Percentiles rank a stretch among this genome's conserved stretches.
These are phyloP conservation scores for Callitettix versicolor DNA, from an alignment of 1,140 invertebrate species.

Conservation along the genomic window DNA sequence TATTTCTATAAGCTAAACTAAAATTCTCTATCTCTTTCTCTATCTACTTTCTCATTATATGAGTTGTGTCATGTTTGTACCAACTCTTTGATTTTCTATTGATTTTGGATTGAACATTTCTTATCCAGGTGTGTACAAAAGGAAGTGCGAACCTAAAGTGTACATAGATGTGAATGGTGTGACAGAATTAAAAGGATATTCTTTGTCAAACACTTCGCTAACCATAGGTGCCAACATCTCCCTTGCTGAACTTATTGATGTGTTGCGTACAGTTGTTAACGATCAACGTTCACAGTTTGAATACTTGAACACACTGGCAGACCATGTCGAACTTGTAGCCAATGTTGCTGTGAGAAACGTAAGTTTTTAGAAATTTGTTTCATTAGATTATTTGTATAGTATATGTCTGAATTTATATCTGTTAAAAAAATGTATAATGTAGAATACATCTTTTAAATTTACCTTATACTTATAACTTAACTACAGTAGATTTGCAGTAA, in stretches of 20 bases:
- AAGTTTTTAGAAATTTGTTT: too few relatives aligned
- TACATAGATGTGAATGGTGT: constrained; percentile 64
- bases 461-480: too few relatives aligned
- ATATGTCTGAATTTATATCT: too few relatives aligned
- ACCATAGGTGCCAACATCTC: constrained; percentile 52
- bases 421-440: too few relatives aligned
- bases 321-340: constrained; percentile 59
- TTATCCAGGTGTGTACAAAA: constrained; percentile 49
- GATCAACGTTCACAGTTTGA: constrained; percentile 34
- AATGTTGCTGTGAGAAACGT: constrained; percentile 63
- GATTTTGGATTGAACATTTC: not conserved
- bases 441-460: too few relatives aligned
- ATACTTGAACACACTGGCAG: constrained; percentile 35
- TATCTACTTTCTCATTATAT: too few relatives aligned
- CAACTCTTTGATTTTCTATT: not conserved
- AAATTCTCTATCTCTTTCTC: too few relatives aligned
- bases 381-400: too few relatives aligned
- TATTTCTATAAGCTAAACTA: too few relatives aligned
- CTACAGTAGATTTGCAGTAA: too few relatives aligned
- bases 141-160: constrained; percentile 37
- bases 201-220: constrained; percentile 38
- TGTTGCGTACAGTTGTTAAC: constrained; percentile 42
- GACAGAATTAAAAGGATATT: constrained; percentile 43
- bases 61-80: not conserved
- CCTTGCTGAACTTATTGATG: constrained; percentile 49